These are phyloP conservation scores for Cydia fagiglandana DNA, from an alignment of 1,140 invertebrate species.

Conservation along the genomic window DNA sequence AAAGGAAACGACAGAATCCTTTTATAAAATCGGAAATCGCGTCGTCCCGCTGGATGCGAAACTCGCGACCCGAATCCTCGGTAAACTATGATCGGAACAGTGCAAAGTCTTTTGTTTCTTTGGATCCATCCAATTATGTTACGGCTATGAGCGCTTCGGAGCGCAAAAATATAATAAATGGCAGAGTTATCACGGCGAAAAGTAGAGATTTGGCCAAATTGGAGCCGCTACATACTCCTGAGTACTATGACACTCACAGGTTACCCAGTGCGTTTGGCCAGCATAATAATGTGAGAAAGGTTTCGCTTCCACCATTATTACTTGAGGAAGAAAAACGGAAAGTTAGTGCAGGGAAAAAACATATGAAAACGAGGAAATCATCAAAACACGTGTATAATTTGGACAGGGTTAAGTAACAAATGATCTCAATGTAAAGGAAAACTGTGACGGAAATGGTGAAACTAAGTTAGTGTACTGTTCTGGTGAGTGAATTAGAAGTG, in stretches of 20 bases:
- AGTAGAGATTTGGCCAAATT: constrained; percentile 60
- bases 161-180: constrained; percentile 52
- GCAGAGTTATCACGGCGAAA: constrained; percentile 61
- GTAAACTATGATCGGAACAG: constrained; percentile 66
- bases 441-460: not conserved
- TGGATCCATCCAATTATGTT: constrained; percentile 61
- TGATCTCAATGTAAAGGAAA: not conserved
- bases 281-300: constrained; percentile 65
- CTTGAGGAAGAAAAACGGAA: constrained; percentile 68
- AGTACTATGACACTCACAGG: constrained; percentile 50
- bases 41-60: constrained; percentile 75
- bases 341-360: constrained; percentile 59
- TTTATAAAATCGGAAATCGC: constrained; percentile 74
- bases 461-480: not conserved
- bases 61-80: constrained; percentile 63
- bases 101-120: constrained; percentile 70
- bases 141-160: constrained; percentile 52
- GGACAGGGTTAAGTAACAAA: constrained; percentile 40
- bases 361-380: constrained; percentile 49
- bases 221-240: constrained; percentile 63
- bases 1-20: constrained; percentile 60
- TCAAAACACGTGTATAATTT: constrained; percentile 41
- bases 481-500: not conserved
- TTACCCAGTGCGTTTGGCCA: constrained; percentile 43
- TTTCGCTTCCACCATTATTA: constrained; percentile 72